Evolutionary conservation across 1,140 invertebrate genomes (phyloP).

Genomic region (Agraylea sexmaculata): DNA sequence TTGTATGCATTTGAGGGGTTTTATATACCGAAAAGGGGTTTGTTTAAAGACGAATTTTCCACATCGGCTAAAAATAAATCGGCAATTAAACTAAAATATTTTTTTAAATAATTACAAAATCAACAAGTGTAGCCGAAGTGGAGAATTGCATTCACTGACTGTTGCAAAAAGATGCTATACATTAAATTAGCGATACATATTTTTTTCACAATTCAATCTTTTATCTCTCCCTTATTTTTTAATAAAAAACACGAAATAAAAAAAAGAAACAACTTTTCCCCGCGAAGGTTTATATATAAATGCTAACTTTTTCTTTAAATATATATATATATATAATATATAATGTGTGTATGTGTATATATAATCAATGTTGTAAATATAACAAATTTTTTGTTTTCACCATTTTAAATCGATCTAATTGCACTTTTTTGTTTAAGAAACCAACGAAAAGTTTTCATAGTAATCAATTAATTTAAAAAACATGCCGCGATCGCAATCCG

Average conservation of each 20-base stretch:
- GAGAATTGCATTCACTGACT: too few species aligned
- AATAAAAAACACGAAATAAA: too few species aligned
- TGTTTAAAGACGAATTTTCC: conserved; percentile 18
- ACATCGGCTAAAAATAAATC: too few species aligned
- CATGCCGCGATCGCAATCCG: conserved; percentile 16
- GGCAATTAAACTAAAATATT: too few species aligned
- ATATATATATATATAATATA: conserved; percentile 31
- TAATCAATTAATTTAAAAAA: conserved; percentile 21
- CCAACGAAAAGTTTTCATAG: conserved; percentile 24
- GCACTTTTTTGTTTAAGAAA: conserved; percentile 38
- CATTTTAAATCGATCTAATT: conserved; percentile 42
- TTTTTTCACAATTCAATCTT: conserved; percentile 44
- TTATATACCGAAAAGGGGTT: conserved; percentile 29
- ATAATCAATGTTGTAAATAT: conserved; percentile 39
- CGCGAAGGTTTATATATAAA: conserved; percentile 30
- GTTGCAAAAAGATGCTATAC: too few species aligned
- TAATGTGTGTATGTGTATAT: conserved; percentile 33
- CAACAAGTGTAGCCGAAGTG: too few species aligned
- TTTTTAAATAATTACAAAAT: too few species aligned
- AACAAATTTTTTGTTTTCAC: conserved; percentile 34
- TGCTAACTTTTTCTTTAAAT: conserved; percentile 27
- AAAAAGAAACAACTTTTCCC: conserved; percentile 28
- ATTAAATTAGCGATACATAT: too few species aligned
- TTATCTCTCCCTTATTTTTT: conserved; percentile 45
- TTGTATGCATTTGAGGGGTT: conserved; percentile 30